Base-by-base conservation (phyloP, 2,888 invertebrate species). In the Trichacis sp. region DNA sequence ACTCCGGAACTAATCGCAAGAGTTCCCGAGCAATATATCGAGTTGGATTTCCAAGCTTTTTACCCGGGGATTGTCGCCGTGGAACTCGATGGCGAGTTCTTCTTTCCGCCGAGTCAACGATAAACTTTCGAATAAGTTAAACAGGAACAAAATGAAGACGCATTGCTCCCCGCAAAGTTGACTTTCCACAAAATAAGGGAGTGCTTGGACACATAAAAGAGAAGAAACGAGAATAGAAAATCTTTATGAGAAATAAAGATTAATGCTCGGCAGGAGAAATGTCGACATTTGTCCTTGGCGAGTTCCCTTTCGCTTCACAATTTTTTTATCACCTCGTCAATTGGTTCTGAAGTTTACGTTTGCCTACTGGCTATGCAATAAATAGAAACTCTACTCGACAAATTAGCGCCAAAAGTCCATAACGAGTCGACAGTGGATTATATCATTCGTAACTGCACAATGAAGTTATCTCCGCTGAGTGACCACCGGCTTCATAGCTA, bases 61-160 rank as follows among this genome's bases (percentile, higher is more conserved):
- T 42, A 52, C 33, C n/a, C 33, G 33, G n/a, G n/a, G 8, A 5
- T 24, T 5, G 8, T 36, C 46, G n/a, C 11, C 33, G 42, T 11
- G 49, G 38, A 38, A 47, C 43, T 49, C 50, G 53, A 68, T 68
- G 63, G 65, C 60, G 68, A 70, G 70, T 60, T 64, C 54, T 49
- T 75, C 67, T 76, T 77, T 76, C 77, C 74, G 75, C 69, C 68
- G 71, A 79, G 74, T 79, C 74, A 78, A 80, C 75, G 76, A 78
- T 78, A 79, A 81, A 80, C 76, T 81, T 82, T 79, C 73, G 75
- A 77, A 77, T 75, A 78, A 81, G 79, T 81, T 81, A 79, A 81
- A 80, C 76, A 78, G 73, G 71, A 72, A 70, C 72, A 65, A 72
- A 79, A 80, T 77, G 76, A 79, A 79, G 75, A 75, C 72, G 68